Evolutionary conservation across 2,113 vertebrate genomes (phyloP).

Genomic region (Hemiscyllium ocellatum): DNA sequence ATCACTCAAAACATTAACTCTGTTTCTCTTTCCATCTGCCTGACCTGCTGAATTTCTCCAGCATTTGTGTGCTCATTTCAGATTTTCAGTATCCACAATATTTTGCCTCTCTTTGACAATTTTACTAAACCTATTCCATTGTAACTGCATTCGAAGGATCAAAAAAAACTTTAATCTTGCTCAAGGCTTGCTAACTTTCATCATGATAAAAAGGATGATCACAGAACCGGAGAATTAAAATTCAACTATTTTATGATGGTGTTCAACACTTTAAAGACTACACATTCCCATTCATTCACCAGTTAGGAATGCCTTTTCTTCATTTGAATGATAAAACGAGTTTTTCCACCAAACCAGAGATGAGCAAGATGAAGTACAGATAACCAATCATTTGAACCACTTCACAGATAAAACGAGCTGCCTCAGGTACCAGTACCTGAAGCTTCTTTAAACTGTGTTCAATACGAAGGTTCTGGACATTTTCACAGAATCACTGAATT

Average conservation of each 20-base stretch:
- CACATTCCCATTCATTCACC: not conserved
- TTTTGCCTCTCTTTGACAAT: no score
- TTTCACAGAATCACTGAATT: not conserved
- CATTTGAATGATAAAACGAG: not conserved
- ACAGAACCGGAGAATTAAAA: not conserved
- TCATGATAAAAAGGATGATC: not conserved
- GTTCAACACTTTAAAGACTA: not conserved
- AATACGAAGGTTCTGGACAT: not conserved
- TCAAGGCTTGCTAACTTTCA: not conserved
- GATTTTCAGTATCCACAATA: no score
- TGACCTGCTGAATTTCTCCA: no score
- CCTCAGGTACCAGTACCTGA: not conserved
- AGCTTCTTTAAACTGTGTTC: not conserved
- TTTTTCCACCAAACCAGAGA: not conserved
- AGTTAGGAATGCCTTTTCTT: not conserved
- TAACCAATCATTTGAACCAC: not conserved
- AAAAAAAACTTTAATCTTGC: not conserved
- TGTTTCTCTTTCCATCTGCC: no score
- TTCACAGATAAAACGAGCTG: not conserved
- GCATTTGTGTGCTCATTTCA: no score
- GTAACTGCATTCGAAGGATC: not conserved
- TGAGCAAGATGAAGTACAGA: not conserved
- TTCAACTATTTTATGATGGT: not conserved
- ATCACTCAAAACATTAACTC: no score
- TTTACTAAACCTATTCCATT: not conserved